These are phyloP conservation scores for Clarias pachynema DNA, from an alignment of 2,797 vertebrate genomes.

Conservation along the genomic window DNA sequence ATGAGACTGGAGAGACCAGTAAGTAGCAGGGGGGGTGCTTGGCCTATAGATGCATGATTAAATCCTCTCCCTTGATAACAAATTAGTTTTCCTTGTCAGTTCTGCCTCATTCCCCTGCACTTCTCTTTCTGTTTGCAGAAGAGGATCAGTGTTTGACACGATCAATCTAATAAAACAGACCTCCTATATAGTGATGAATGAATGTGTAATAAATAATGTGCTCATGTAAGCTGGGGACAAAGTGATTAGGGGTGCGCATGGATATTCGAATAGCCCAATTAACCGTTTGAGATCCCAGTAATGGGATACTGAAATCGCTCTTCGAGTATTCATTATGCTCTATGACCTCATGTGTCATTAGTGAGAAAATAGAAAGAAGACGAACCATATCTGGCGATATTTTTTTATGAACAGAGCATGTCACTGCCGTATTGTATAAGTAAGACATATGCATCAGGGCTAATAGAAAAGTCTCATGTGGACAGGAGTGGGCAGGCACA, in stretches of 20 bases:
- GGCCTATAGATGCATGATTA: conserved; percentile 17
- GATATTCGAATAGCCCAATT: conserved; percentile 21
- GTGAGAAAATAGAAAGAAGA: neutral
- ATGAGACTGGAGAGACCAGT: conserved; percentile 98
- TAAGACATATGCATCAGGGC: neutral
- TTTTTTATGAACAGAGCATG: neutral
- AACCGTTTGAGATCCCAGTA: neutral
- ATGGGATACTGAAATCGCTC: neutral
- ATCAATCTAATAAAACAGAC: conserved; percentile 1
- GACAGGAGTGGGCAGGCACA: neutral
- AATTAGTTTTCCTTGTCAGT: conserved; percentile 28
- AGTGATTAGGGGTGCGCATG: neutral
- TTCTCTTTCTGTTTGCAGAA: neutral
- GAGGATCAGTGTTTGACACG: neutral
- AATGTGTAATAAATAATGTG: conserved; percentile 55
- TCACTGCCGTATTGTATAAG: neutral
- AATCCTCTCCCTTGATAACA: conserved; percentile 5
- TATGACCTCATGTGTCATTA: neutral
- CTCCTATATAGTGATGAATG: conserved; percentile 48
- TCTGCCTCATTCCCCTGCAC: conserved; percentile 9
- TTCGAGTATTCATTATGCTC: neutral
- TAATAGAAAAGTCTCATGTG: neutral
- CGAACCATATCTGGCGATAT: neutral
- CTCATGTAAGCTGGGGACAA: conserved; percentile 25
- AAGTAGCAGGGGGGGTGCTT: conserved; percentile 67